Conservation (phyloP, 2,797 vertebrate species). For the Catamblyrhynchus diadema region DNA sequence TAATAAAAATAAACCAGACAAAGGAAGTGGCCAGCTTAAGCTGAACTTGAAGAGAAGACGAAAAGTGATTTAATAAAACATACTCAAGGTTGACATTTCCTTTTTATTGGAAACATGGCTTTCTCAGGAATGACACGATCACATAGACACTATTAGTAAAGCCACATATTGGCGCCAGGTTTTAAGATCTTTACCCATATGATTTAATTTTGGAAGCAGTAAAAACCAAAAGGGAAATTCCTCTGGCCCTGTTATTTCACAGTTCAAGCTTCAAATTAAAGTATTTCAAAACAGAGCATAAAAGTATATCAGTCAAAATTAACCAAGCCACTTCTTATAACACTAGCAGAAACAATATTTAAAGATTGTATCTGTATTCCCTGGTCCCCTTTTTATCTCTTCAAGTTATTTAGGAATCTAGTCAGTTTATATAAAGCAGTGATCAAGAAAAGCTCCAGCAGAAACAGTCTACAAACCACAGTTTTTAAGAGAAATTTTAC, state of each 20-base stretch:
- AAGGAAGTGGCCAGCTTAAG: slow-evolving; percentile 87
- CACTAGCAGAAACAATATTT: not conserved
- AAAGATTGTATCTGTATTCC: slow-evolving; percentile 32
- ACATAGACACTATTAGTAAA: slow-evolving; percentile 39
- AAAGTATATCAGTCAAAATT: slow-evolving; percentile 1
- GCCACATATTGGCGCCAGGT: not conserved
- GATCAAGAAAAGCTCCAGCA: not conserved
- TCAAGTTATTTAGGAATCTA: slow-evolving; percentile 11
- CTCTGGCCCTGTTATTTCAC: not conserved
- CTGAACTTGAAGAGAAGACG: slow-evolving; percentile 45
- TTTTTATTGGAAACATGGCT: slow-evolving; percentile 70
- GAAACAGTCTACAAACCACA: not conserved
- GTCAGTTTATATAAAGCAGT: not conserved
- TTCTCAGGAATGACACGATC: slow-evolving; percentile 50
- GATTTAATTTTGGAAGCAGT: slow-evolving; percentile 25
- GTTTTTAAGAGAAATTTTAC: not conserved
- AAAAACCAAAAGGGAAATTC: slow-evolving; percentile 32
- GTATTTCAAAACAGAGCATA: slow-evolving; percentile 15
- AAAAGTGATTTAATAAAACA: slow-evolving; percentile 68
- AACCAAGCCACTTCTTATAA: not conserved
- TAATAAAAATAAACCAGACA: slow-evolving; percentile 93
- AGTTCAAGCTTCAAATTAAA: slow-evolving; percentile 26
- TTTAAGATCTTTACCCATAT: slow-evolving; percentile 38
- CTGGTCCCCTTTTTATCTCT: not conserved
- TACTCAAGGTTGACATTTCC: slow-evolving; percentile 60